phyloP scores from a whole-genome alignment of 2,888 invertebrate genomes.

The Dolomedes plantarius region DNA sequence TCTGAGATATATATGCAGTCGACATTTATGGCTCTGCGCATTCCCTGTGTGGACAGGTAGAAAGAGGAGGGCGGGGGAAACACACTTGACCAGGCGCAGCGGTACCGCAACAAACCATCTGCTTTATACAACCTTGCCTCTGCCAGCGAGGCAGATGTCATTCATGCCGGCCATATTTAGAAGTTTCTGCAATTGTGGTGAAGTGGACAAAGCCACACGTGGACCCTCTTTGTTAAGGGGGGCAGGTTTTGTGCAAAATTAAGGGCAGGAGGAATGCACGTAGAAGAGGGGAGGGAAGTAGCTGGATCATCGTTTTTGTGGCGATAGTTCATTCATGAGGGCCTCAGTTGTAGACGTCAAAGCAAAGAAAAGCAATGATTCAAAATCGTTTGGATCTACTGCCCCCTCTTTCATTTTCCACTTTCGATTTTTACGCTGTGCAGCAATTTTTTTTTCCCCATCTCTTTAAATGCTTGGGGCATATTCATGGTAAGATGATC shows the following conservation, averaged over 20 bases:
- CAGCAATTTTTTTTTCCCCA: too few species aligned
- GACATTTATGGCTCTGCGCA: background rate
- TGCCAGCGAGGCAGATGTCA: background rate
- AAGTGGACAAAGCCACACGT: background rate
- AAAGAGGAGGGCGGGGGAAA: too few species aligned
- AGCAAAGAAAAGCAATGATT: too few species aligned
- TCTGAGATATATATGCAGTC: background rate
- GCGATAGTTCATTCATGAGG: background rate
- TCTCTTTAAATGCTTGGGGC: too few species aligned
- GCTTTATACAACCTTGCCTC: background rate
- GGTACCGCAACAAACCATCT: conserved; percentile 10
- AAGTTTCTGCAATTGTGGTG: background rate
- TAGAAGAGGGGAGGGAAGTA: background rate
- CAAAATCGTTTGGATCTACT: too few species aligned
- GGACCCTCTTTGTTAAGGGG: background rate
- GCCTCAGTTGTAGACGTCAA: background rate
- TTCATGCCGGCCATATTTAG: background rate
- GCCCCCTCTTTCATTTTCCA: too few species aligned
- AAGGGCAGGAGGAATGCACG: background rate
- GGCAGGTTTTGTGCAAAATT: background rate
- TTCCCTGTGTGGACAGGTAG: background rate
- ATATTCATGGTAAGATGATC: too few species aligned
- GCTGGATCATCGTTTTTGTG: background rate
- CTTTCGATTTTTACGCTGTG: too few species aligned
- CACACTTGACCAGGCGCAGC: conserved; percentile 4